Conservation (phyloP, 2,888 invertebrate genomes). For the Vandiemenella viatica region DNA sequence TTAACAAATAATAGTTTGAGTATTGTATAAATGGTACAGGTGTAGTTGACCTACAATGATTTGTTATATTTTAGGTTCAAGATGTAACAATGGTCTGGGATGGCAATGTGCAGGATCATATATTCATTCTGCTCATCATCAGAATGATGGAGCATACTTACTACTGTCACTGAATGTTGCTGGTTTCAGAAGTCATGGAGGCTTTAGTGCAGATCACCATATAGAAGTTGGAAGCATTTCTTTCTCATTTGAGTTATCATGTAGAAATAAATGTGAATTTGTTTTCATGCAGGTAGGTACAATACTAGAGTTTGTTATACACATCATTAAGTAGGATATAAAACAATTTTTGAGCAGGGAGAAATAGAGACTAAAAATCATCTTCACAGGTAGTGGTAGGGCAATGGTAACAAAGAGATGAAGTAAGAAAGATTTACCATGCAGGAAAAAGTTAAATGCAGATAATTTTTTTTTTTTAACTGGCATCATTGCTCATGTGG, state of each 20-base stretch:
- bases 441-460: no score
- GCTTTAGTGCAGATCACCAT: constrained; percentile 26
- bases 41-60: no score
- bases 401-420: no score
- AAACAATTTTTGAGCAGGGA: no score
- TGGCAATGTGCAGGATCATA: constrained; percentile 35
- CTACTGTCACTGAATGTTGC: constrained; percentile 30
- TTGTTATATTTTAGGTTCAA: constrained; percentile 9
- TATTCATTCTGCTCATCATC: constrained; percentile 33
- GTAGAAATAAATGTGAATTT: constrained; percentile 34
- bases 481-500: no score
- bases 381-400: no score
- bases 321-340: not conserved
- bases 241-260: constrained; percentile 36
- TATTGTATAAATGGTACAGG: no score
- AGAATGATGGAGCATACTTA: constrained; percentile 32
- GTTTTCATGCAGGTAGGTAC: constrained; percentile 33
- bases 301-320: not conserved
- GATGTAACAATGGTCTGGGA: constrained; percentile 22
- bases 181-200: constrained; percentile 30
- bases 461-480: no score
- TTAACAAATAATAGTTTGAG: no score
- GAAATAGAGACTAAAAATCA: no score
- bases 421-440: no score
- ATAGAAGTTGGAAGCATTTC: constrained; percentile 30